Base-by-base conservation (phyloP, 2,113 vertebrate genomes). In the Zosterops borbonicus region DNA sequence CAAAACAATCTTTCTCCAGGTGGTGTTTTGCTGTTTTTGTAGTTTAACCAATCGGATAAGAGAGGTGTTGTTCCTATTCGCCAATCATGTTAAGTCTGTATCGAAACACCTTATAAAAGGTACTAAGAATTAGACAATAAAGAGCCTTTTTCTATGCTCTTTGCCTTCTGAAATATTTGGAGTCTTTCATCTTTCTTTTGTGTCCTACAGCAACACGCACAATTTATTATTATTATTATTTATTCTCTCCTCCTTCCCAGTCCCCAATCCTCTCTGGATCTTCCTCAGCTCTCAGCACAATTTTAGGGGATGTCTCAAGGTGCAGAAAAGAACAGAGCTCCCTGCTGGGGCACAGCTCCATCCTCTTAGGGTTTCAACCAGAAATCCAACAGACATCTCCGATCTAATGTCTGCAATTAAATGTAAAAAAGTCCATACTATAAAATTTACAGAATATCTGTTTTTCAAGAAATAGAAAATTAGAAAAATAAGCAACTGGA, bases 391-490 rank as follows among this genome's bases (percentile, higher is more conserved):
- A 28, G 3, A 35, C 27, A 35, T 4, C 22, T 33, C 10, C 0
- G 16, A 14, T 3, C 23, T 11, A 20, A 35, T 1, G 1, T 6
- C 31, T 31, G n/a, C 24, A 31, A 1, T 23, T 49, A 4, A 53
- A 49, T 4, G 6, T 4, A 42, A 9, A 28, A 0, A 56, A 60
- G 5, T 9, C 8, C 12, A 6, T 7, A 7, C 24, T 3, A 2
- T 0, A 2, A 9, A 17, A 35, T 28, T 13, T 6, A 70, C 3
- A 60, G 6, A 55, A 49, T 4, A 2, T 1, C 3, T 5, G 5
- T 5, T 23, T 53, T 21, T 42, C 29, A 56, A 6, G 15, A 55
- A 20, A 50, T 4, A 35, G 46, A 15, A 77, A 77, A 31, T 5
- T 1, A 21, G 27, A 65, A 77, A 20, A 62, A 28, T 2, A 70